Evolutionary conservation across 2,797 vertebrate genomes (phyloP).

Genomic region (Limosa lapponica): DNA sequence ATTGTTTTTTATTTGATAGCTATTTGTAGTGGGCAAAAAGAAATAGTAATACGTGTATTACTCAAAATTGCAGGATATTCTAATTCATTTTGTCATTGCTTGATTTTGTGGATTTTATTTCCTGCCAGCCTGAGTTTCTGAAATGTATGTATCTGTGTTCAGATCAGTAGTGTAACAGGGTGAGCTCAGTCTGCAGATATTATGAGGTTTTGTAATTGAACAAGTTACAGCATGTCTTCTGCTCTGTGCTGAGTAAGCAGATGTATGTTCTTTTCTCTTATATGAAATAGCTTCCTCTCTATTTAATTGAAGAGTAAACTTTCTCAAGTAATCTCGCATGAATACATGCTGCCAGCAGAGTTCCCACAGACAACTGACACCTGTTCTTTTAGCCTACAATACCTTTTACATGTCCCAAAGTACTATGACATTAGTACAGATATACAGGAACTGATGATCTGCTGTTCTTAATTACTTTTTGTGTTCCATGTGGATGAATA

Average conservation of each 20-base stretch:
- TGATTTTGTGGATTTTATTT: background rate
- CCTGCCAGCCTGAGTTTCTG: background rate
- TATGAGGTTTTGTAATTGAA: background rate
- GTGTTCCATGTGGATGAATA: background rate
- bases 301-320: background rate
- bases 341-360: background rate
- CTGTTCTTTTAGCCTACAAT: background rate
- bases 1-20: background rate
- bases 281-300: background rate
- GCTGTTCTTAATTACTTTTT: background rate
- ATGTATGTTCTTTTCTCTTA: background rate
- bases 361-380: background rate
- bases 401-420: background rate
- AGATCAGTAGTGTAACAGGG: background rate
- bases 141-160: background rate
- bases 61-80: background rate
- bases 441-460: background rate
- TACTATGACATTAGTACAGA: background rate
- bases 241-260: background rate
- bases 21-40: background rate
- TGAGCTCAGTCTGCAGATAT: background rate
- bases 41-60: background rate
- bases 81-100: background rate
- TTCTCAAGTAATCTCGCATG: background rate
- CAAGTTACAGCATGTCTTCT: rapidly evolving